Percentiles rank a stretch among this genome's conserved stretches.
phyloP scores from a whole-genome alignment of 2,797 vertebrate genomes.

The Protosalanx chinensis region DNA sequence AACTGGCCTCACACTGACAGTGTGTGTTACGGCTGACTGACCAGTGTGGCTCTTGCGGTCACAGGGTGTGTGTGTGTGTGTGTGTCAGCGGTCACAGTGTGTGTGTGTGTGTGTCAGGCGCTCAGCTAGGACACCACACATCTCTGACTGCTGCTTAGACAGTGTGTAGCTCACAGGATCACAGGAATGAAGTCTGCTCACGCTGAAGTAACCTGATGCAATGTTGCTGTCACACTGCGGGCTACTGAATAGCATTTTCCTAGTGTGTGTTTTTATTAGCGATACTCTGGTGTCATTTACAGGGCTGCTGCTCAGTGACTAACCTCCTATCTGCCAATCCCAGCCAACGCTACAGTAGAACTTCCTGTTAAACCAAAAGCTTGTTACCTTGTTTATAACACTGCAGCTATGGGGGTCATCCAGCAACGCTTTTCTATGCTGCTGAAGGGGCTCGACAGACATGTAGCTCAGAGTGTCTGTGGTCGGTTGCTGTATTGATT shows the following conservation, averaged over 20 bases:
- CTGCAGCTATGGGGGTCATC: neutral
- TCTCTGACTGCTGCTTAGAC: neutral
- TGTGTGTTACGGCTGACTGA: too few relatives aligned
- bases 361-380: too few relatives aligned
- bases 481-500: slow-evolving; percentile 36
- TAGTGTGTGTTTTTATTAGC: neutral
- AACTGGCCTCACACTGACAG: too few relatives aligned
- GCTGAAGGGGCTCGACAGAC: neutral
- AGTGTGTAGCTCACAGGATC: neutral
- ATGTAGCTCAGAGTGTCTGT: neutral
- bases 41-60: too few relatives aligned
- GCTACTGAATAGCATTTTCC: neutral
- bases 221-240: neutral
- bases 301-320: neutral
- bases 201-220: neutral
- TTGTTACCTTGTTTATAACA: neutral
- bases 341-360: too few relatives aligned
- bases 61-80: too few relatives aligned
- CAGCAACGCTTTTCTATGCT: neutral
- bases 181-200: neutral
- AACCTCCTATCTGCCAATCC: neutral
- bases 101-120: neutral
- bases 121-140: neutral
- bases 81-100: too few relatives aligned
- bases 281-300: neutral